phyloP scores from a whole-genome alignment of 1,140 invertebrate genomes.

The Orius laevigatus region DNA sequence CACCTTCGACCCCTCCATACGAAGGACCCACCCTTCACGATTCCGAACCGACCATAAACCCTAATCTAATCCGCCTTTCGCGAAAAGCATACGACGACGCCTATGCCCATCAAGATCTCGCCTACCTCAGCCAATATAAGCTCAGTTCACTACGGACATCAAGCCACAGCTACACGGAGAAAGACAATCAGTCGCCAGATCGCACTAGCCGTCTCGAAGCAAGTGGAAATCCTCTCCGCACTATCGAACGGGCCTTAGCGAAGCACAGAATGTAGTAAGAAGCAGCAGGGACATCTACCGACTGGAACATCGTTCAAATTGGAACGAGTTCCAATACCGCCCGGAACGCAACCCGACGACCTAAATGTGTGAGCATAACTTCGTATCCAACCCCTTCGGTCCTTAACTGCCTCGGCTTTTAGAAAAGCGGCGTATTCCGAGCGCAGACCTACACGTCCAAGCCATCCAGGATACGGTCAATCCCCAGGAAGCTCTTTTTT shows the following conservation, averaged over 20 bases:
- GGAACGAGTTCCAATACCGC: background rate
- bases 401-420: background rate
- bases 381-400: background rate
- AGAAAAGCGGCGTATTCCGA: background rate
- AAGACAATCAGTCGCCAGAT: constrained; percentile 5
- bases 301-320: background rate
- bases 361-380: background rate
- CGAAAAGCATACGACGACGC: constrained; percentile 21
- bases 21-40: constrained; percentile 25
- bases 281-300: background rate
- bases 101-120: constrained; percentile 23
- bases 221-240: constrained; percentile 8
- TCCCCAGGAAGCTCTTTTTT: no score
- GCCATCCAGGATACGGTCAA: background rate
- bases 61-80: constrained; percentile 22
- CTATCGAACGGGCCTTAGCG: background rate
- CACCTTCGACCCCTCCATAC: constrained; percentile 28
- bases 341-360: no score
- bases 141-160: constrained; percentile 27
- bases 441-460: background rate
- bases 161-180: constrained; percentile 24
- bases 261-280: background rate
- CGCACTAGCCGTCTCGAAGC: background rate
- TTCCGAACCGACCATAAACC: constrained; percentile 30
- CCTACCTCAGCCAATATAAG: constrained; percentile 27